Evolutionary conservation across 1,140 invertebrate genomes (phyloP), one percentile per base, ranked within the genome.

Genomic region (Probaryconus sp.): DNA sequence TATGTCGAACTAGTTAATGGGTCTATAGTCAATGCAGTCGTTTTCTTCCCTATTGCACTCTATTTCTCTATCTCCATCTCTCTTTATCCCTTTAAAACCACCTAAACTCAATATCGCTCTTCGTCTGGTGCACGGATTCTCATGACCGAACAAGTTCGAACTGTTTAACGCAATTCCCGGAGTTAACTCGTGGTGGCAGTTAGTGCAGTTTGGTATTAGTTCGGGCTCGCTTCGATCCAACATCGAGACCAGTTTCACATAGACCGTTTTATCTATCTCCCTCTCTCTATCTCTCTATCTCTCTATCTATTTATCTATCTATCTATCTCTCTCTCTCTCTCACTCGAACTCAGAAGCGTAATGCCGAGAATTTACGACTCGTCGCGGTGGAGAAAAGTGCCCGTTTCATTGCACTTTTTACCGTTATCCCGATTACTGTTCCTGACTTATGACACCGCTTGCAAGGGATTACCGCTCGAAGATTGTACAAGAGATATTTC

Each of bases 1-100:
- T 78, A 68, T 70, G 76, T 75, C 67, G 67, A 78, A 75, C 76
- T 78, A 61, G 77, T 79, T 79, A 79, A 79, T 79, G 69, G 64
- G 48, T 67, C 58, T 42, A 31, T 50, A 63, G 65, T 21, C 31
- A 24, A 45, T 13, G 28, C 47, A 48, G 51, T 26, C 50, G 33
- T 24, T 50, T 33, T 35, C 11, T 24, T 16, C 7, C 43, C 21
- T 20, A 18, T 14, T 11, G 6, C 30, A 5, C 28, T 7, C 7
- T 18, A 3, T 11, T 20, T 30, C 45, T 31, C 9, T 40, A 9
- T 37, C 9, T 26, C 21, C 26, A 18, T 35, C 28, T 30, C 24
- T 6, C 16, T 51, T 17, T 51, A n/a, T n/a, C n/a, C n/a, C n/a
- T n/a, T n/a, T n/a, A n/a, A n/a, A n/a, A n/a, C n/a, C n/a, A n/a